These are phyloP conservation scores for Falco punctatus DNA, from an alignment of 2,113 vertebrate species.

Conservation along the genomic window DNA sequence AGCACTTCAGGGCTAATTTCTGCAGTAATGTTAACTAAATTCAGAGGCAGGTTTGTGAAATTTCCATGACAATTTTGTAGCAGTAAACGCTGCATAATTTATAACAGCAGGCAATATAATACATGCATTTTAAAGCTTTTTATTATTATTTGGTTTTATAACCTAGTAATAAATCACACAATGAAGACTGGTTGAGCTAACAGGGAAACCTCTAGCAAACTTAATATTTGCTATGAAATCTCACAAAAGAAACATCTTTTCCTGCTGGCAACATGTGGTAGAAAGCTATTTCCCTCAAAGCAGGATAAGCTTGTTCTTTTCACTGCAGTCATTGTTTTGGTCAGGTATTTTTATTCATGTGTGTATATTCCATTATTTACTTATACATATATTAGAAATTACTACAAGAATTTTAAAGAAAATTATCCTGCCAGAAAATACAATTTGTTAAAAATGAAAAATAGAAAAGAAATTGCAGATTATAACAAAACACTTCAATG, in stretches of 20 bases:
- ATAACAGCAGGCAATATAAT: constrained; percentile 23
- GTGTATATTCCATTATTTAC: neutral
- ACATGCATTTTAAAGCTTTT: constrained; percentile 3
- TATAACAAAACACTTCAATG: neutral
- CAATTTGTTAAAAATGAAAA: neutral
- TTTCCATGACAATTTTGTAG: constrained; percentile 26
- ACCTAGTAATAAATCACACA: neutral
- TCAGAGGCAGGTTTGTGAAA: constrained; percentile 27
- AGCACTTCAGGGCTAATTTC: constrained; percentile 40
- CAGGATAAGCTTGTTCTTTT: neutral
- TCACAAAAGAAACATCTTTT: neutral
- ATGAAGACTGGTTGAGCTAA: neutral
- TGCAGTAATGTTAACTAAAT: constrained; percentile 19
- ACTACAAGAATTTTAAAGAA: neutral
- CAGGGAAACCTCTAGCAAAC: neutral
- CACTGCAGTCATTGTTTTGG: neutral
- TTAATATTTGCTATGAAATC: neutral
- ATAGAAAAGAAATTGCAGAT: neutral
- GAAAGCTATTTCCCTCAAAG: neutral
- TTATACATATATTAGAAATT: neutral
- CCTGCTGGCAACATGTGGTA: neutral
- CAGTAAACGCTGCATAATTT: constrained; percentile 28
- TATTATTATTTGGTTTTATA: constrained; percentile 23
- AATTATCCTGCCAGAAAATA: neutral
- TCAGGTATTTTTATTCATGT: neutral